These are phyloP conservation scores for Cerceris rybyensis DNA, from an alignment of 2,888 invertebrate species.

Conservation along the genomic window DNA sequence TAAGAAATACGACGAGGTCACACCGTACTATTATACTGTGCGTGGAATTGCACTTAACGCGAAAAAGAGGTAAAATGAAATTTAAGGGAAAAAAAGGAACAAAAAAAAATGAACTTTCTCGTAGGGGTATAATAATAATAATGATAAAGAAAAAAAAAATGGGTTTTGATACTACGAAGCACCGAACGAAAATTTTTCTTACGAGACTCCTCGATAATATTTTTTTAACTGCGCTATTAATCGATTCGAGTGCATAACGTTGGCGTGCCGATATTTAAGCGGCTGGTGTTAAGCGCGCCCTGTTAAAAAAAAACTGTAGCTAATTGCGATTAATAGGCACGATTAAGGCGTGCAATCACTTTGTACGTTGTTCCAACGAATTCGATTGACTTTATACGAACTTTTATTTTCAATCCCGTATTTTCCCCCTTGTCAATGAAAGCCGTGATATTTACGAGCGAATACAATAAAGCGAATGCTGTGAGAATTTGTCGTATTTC, in stretches of 20 bases:
- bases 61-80: conserved; percentile 1
- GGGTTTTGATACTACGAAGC: conserved; percentile 54
- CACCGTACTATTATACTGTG: conserved; percentile 3
- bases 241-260: conserved; percentile 16
- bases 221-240: conserved; percentile 48
- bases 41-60: conserved; percentile 29
- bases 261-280: neutral
- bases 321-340: neutral
- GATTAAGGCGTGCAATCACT: neutral
- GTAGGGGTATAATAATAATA: conserved; percentile 18
- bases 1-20: conserved; percentile 7
- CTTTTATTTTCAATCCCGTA: neutral
- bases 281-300: neutral
- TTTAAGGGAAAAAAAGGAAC: too few relatives aligned
- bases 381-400: neutral
- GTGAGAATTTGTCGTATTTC: neutral
- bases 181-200: conserved; percentile 45
- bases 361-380: neutral
- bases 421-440: neutral
- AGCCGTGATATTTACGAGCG: neutral
- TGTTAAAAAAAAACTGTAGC: conserved; percentile 1
- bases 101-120: neutral
- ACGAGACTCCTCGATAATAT: conserved; percentile 45
- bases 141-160: neutral
- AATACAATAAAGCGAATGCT: neutral